A percentile compares a stretch with the other conserved stretches of the same genome.
Conservation (phyloP, 64 coral and sea anemone species). For the Stichodactyla helianthus region DNA sequence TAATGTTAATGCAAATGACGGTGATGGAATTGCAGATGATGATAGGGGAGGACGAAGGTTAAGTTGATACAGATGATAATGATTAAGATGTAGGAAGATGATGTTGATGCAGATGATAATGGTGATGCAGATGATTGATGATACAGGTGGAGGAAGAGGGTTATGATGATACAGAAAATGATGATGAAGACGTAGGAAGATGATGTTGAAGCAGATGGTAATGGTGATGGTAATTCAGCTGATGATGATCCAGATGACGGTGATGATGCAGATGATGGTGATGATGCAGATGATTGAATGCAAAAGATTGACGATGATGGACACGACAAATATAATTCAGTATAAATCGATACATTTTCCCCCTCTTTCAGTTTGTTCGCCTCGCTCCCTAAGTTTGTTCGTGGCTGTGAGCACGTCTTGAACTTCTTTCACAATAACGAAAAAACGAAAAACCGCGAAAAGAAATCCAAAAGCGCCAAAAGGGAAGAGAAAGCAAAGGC, state of each 20-base stretch:
- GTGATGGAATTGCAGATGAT: not conserved
- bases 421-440: constrained; percentile 69
- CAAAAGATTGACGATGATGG: not conserved
- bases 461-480: constrained; percentile 30
- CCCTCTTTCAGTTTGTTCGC: constrained; percentile 49
- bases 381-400: constrained; percentile 76
- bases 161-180: not conserved
- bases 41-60: not conserved
- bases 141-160: not conserved
- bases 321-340: not conserved
- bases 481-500: constrained; percentile 46
- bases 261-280: not conserved
- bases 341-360: not conserved
- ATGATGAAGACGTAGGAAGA: not conserved
- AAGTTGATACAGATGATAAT: not conserved
- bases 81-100: not conserved
- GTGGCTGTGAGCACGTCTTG: constrained; percentile 82
- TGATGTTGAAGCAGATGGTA: not conserved
- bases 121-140: not conserved
- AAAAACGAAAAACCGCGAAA: constrained; percentile 35
- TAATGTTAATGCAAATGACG: not conserved
- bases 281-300: not conserved
- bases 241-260: not conserved
- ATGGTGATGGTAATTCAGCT: not conserved
- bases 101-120: not conserved